These are phyloP conservation scores for Diorhabda elongata DNA, from an alignment of 1,140 invertebrate genomes.

Conservation along the genomic window DNA sequence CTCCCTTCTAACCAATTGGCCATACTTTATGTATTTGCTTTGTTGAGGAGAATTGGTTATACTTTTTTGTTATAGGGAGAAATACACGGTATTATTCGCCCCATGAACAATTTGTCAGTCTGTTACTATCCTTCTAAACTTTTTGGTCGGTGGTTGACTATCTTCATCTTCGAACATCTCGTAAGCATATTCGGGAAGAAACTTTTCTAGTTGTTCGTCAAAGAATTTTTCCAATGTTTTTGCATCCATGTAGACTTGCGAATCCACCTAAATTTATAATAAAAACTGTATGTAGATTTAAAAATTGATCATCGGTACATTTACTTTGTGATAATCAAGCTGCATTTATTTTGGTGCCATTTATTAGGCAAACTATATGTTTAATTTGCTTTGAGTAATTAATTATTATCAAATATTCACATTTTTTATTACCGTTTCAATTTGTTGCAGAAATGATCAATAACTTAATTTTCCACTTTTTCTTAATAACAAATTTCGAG, in stretches of 20 bases:
- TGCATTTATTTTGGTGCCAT: no score
- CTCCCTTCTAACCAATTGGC: no score
- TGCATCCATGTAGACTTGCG: slow-evolving; percentile 80
- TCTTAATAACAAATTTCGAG: no score
- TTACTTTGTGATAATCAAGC: no score
- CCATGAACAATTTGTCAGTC: slow-evolving; percentile 48
- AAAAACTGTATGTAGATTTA: no score
- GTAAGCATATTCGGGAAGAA: slow-evolving; percentile 70
- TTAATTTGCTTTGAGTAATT: no score
- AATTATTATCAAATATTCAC: no score
- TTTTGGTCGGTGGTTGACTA: slow-evolving; percentile 53
- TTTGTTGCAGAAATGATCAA: no score
- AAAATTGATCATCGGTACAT: no score
- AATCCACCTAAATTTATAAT: slow-evolving; percentile 59
- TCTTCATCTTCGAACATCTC: slow-evolving; percentile 53
- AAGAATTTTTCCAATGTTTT: slow-evolving; percentile 81
- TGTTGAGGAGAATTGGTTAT: neutral
- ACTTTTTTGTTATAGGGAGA: slow-evolving; percentile 32
- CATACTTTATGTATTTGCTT: neutral
- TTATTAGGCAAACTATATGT: no score
- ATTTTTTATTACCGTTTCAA: no score
- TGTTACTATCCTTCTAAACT: slow-evolving; percentile 54
- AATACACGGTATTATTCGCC: slow-evolving; percentile 41
- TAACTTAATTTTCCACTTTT: no score
- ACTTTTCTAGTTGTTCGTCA: slow-evolving; percentile 74